These are phyloP conservation scores for Crocuta crocuta DNA, from an alignment of 2,113 vertebrate species.

Conservation along the genomic window DNA sequence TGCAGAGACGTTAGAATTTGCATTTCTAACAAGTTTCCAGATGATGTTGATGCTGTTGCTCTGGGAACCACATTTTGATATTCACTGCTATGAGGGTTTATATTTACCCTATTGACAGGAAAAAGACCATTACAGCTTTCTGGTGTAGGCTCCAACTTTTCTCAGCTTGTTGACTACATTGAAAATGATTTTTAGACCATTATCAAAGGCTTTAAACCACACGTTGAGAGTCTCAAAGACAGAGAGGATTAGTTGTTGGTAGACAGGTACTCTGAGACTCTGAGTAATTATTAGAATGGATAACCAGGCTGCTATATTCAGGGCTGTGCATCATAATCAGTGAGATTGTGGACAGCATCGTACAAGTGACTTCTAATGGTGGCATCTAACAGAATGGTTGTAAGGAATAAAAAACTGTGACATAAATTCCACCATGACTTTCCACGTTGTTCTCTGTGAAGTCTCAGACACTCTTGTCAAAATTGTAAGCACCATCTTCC, in stretches of 20 bases:
- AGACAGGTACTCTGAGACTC: neutral
- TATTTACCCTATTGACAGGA: neutral
- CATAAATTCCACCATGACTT: neutral
- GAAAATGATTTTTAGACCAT: slow-evolving; percentile 7
- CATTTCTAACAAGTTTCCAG: neutral
- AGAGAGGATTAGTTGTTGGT: neutral
- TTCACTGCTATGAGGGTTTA: neutral
- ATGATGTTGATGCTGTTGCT: neutral
- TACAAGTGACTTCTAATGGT: neutral
- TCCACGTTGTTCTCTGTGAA: neutral
- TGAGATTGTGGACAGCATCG: neutral
- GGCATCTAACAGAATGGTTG: neutral
- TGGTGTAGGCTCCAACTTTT: neutral
- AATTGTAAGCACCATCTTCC: neutral
- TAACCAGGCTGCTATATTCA: neutral
- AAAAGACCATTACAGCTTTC: neutral
- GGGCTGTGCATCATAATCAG: neutral
- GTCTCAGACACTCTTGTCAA: neutral
- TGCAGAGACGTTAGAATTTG: neutral
- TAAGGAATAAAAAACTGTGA: neutral
- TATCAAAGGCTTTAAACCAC: slow-evolving; percentile 9
- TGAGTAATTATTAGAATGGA: neutral
- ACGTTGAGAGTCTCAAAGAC: neutral
- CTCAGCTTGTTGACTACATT: neutral
- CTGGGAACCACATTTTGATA: neutral